phyloP scores from a whole-genome alignment of 2,113 vertebrate species.

The Hemibagrus wyckioides region DNA sequence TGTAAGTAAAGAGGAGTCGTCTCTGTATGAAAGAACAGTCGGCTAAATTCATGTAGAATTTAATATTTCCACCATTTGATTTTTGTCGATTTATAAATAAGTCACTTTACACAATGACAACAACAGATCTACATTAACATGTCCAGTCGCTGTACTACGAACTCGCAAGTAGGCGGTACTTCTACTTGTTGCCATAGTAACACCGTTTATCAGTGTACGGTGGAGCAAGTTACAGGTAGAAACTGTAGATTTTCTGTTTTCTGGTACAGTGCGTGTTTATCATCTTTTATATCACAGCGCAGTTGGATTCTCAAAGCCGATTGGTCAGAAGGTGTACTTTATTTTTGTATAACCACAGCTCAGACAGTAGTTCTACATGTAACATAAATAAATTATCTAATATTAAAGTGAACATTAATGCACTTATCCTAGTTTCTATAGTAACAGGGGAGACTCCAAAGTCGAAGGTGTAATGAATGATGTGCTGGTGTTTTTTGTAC shows the following conservation, averaged over 20 bases:
- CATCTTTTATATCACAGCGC: not conserved
- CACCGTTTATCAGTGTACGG: too few relatives aligned
- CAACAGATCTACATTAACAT: not conserved
- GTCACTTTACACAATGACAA: not conserved
- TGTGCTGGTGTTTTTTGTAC: too few relatives aligned
- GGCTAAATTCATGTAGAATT: too few relatives aligned
- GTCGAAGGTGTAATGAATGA: too few relatives aligned
- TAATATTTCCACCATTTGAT: too few relatives aligned
- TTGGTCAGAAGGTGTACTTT: not conserved
- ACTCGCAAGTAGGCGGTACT: too few relatives aligned
- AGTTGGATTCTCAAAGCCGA: not conserved
- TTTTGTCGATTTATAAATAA: not conserved
- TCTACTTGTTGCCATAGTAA: too few relatives aligned
- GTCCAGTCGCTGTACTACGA: too few relatives aligned
- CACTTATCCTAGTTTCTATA: not conserved
- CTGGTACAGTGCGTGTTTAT: not conserved
- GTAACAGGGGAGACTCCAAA: not conserved
- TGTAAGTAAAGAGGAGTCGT: not conserved
- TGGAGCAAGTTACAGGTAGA: not conserved
- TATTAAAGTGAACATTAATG: not conserved
- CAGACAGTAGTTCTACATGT: not conserved
- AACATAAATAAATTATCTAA: not conserved
- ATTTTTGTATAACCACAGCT: not conserved
- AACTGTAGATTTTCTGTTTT: not conserved
- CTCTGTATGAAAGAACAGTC: not conserved